phyloP scores from a whole-genome alignment of 2,797 vertebrate genomes.

The Pelobates cultripes region DNA sequence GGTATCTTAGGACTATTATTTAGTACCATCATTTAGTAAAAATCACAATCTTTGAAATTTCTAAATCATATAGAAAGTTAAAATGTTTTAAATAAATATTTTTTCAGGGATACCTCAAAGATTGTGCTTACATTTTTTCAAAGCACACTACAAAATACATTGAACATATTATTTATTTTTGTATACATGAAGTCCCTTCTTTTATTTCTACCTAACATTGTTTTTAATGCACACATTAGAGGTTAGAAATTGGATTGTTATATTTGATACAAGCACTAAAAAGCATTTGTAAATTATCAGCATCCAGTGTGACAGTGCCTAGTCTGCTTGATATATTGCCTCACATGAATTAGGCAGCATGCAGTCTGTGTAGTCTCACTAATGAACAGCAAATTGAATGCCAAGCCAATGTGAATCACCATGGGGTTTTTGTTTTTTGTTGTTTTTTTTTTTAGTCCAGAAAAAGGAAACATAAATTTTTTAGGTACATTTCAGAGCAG shows the following conservation, averaged over 20 bases:
- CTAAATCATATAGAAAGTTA: too few species aligned
- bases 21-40: too few species aligned
- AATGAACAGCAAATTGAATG: constrained; percentile 21
- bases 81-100: too few species aligned
- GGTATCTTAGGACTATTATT: too few species aligned
- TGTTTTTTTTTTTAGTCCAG: background rate
- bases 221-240: background rate
- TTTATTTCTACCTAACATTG: too few species aligned
- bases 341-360: constrained; percentile 4
- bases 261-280: background rate
- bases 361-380: constrained; percentile 8
- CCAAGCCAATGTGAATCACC: background rate
- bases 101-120: too few species aligned
- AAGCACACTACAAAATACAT: background rate
- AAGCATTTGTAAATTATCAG: constrained; percentile 9
- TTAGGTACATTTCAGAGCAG: background rate
- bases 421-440: background rate
- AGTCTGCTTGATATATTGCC: background rate
- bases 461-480: constrained; percentile 1
- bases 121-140: too few species aligned
- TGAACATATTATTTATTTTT: background rate
- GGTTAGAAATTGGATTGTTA: background rate
- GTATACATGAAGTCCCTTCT: background rate
- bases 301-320: background rate
- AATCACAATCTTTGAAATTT: too few species aligned